Evolutionary conservation across 2,888 invertebrate genomes (phyloP).

Genomic region (Byasa hedistus): DNA sequence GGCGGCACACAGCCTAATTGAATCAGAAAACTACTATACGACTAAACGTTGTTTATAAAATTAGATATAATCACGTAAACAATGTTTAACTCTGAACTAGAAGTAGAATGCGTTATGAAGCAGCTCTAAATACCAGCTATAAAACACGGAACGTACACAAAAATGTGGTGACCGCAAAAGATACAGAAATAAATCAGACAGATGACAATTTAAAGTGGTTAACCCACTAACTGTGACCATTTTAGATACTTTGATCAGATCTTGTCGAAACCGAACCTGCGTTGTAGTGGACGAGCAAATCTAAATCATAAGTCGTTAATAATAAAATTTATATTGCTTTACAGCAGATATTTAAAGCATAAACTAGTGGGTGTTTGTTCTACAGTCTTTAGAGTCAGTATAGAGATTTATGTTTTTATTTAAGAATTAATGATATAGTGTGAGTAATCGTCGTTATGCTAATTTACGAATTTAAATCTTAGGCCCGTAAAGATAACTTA

Average conservation of each 20-base stretch:
- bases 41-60: neutral
- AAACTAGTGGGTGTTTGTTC: constrained; percentile 74
- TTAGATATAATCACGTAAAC: constrained; percentile 1
- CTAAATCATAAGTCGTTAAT: constrained; percentile 42
- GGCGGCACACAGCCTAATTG: constrained; percentile 28
- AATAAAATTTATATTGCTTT: constrained; percentile 54
- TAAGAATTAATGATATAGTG: constrained; percentile 73
- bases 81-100: constrained; percentile 16
- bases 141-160: constrained; percentile 57
- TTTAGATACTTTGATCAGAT: constrained; percentile 80
- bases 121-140: constrained; percentile 34
- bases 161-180: constrained; percentile 76
- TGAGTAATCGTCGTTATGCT: constrained; percentile 74
- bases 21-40: constrained; percentile 26
- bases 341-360: constrained; percentile 31
- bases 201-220: constrained; percentile 82
- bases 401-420: constrained; percentile 79
- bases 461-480: constrained; percentile 64
- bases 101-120: constrained; percentile 26
- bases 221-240: constrained; percentile 81
- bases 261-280: constrained; percentile 70
- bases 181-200: constrained; percentile 79
- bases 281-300: constrained; percentile 38
- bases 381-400: constrained; percentile 66
- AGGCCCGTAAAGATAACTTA: constrained; percentile 45